Conservation (phyloP, 1,140 invertebrate species). For the Sycophila sp. region DNA sequence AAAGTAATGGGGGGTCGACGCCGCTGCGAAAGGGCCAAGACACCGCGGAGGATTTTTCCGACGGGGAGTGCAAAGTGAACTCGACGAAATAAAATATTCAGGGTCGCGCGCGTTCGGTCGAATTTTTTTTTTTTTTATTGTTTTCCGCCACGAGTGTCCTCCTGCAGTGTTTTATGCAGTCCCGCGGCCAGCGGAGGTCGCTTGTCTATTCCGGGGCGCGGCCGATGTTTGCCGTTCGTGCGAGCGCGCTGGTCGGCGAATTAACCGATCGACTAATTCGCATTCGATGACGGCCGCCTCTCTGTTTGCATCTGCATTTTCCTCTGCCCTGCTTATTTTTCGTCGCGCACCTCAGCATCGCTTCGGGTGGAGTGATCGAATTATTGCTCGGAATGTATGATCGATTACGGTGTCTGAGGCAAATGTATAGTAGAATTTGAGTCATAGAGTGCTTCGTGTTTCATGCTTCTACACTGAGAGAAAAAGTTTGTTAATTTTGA, state of each 20-base stretch:
- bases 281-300: background rate
- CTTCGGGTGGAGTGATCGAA: too few species aligned
- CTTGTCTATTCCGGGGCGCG: constrained; percentile 19
- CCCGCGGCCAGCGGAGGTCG: background rate
- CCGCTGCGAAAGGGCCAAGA: background rate
- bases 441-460: too few species aligned
- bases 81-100: constrained; percentile 33
- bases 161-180: constrained; percentile 26
- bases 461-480: too few species aligned
- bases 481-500: too few species aligned
- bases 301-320: too few species aligned
- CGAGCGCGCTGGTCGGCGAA: background rate
- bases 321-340: too few species aligned
- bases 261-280: background rate
- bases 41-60: constrained; percentile 3
- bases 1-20: too few species aligned
- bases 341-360: too few species aligned
- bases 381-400: too few species aligned
- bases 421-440: too few species aligned
- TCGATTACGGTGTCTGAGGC: too few species aligned
- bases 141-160: background rate
- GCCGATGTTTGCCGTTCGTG: constrained; percentile 21
- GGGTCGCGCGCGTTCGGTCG: background rate
- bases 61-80: constrained; percentile 2
- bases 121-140: too few species aligned